A percentile compares a stretch with the other conserved stretches of the same genome.
phyloP scores from a whole-genome alignment of 2,113 vertebrate species.

The Caranx ignobilis region DNA sequence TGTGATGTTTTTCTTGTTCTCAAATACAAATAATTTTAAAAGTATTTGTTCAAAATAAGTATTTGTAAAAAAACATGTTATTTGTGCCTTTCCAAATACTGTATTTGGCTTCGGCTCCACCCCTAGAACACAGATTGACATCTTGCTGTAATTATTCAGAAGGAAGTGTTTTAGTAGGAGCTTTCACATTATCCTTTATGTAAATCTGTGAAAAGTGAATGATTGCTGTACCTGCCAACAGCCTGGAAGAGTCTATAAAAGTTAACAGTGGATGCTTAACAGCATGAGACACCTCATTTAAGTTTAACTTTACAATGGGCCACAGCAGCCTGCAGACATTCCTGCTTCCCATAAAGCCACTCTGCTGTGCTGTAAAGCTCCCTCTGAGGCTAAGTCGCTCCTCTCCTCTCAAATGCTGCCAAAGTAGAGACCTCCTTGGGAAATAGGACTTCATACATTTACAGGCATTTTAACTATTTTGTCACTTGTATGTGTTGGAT shows the following conservation, averaged over 20 bases:
- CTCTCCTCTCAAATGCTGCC: neutral
- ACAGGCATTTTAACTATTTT: neutral
- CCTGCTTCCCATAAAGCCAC: neutral
- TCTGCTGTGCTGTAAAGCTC: neutral
- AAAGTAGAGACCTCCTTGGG: neutral
- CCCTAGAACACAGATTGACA: neutral
- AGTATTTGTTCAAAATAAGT: too few relatives aligned
- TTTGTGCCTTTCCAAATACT: too few relatives aligned
- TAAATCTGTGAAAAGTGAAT: too few relatives aligned
- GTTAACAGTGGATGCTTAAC: neutral
- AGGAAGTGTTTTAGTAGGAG: too few relatives aligned
- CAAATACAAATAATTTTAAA: too few relatives aligned
- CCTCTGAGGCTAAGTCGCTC: neutral
- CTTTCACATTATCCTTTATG: neutral
- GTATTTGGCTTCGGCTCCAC: too few relatives aligned
- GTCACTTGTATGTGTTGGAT: neutral
- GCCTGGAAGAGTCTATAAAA: neutral
- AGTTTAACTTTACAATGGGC: constrained; percentile 1
- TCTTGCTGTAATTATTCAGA: neutral
- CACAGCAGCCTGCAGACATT: neutral
- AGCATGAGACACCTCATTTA: neutral
- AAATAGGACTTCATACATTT: neutral
- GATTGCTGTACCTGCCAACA: neutral
- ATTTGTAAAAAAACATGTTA: too few relatives aligned
- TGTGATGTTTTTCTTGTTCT: too few relatives aligned